A percentile compares a stretch with the other conserved stretches of the same genome.
These are phyloP conservation scores for Seira sanloemensis DNA, from an alignment of 2,888 invertebrate species.

Conservation along the genomic window DNA sequence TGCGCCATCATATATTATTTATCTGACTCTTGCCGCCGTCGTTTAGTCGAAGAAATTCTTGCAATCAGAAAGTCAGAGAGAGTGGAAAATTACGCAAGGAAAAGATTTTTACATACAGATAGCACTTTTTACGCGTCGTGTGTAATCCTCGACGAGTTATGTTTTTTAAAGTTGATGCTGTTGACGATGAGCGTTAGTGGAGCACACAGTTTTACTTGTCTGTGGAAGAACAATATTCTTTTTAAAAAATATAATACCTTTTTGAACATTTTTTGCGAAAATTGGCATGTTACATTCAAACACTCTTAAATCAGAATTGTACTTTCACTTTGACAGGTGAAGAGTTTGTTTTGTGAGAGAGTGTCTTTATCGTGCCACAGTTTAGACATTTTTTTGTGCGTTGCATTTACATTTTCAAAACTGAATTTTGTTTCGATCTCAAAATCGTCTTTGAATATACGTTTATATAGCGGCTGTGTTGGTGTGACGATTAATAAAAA, in stretches of 20 bases:
- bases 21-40: too few species aligned
- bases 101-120: too few species aligned
- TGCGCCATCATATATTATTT: too few species aligned
- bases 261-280: constrained; percentile 1
- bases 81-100: too few species aligned
- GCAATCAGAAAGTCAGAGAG: too few species aligned
- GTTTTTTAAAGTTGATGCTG: not conserved
- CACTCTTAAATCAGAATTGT: not conserved
- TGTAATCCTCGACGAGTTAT: too few species aligned
- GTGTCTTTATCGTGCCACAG: not conserved
- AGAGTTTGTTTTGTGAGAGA: not conserved
- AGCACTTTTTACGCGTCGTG: too few species aligned
- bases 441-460: too few species aligned
- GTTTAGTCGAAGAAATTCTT: too few species aligned
- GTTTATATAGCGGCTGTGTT: too few species aligned
- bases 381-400: not conserved
- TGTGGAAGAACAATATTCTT: constrained; percentile 31
- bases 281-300: not conserved
- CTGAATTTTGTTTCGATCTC: too few species aligned
- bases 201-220: constrained; percentile 34
- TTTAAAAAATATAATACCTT: constrained; percentile 15
- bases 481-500: too few species aligned
- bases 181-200: constrained; percentile 28
- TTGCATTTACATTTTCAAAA: not conserved
- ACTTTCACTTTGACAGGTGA: not conserved